phyloP scores from a whole-genome alignment of 2,888 invertebrate genomes.

The Epistrophella euchroma region DNA sequence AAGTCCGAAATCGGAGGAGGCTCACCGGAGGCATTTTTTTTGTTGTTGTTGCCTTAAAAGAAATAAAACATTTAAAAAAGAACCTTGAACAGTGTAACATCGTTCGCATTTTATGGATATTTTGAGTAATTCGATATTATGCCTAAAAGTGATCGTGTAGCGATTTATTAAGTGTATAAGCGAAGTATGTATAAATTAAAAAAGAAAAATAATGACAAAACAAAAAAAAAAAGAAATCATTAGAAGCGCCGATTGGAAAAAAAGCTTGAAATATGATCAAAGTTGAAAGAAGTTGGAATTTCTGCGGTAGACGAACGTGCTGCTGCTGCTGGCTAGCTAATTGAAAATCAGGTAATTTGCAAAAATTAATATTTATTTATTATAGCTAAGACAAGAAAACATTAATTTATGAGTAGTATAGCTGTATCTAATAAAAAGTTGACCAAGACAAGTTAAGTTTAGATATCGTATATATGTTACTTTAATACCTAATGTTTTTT shows the following conservation, averaged over 20 bases:
- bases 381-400: slow-evolving; percentile 4
- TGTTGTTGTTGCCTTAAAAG: neutral
- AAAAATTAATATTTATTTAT: slow-evolving; percentile 41
- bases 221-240: slow-evolving; percentile 12
- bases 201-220: neutral
- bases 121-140: slow-evolving; percentile 68
- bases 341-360: slow-evolving; percentile 51
- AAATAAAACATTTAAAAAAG: slow-evolving; percentile 21
- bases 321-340: slow-evolving; percentile 5
- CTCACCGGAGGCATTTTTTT: slow-evolving; percentile 42
- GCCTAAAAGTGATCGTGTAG: slow-evolving; percentile 72
- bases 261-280: slow-evolving; percentile 40
- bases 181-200: slow-evolving; percentile 26
- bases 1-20: slow-evolving; percentile 60
- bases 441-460: neutral
- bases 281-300: slow-evolving; percentile 39
- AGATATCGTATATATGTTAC: neutral
- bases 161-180: slow-evolving; percentile 48
- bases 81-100: slow-evolving; percentile 52
- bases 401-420: neutral
- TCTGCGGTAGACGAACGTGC: neutral
- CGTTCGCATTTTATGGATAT: slow-evolving; percentile 62
- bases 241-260: slow-evolving; percentile 32
- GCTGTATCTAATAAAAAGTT: slow-evolving; percentile 13
- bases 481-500: neutral